Conservation (phyloP, 2,888 invertebrate species). For the Epinotia demarniana region DNA sequence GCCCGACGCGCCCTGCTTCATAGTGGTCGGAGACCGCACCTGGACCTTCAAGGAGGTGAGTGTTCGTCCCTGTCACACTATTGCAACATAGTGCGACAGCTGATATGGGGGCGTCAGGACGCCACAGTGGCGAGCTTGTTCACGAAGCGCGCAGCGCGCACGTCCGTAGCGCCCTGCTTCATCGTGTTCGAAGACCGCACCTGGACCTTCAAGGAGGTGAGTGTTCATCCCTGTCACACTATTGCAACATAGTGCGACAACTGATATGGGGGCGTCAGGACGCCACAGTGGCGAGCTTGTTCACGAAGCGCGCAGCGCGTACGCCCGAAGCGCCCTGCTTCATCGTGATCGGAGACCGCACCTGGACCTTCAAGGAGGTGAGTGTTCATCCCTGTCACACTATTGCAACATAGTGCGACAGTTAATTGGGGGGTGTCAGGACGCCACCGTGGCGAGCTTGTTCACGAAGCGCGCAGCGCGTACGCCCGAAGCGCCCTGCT, state of each 20-base stretch:
- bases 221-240: not conserved
- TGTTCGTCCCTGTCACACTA: not conserved
- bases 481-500: no score
- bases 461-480: no score
- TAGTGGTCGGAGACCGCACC: constrained; percentile 86
- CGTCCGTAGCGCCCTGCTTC: constrained; percentile 87
- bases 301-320: constrained; percentile 75
- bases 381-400: not conserved
- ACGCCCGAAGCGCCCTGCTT: constrained; percentile 87
- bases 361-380: constrained; percentile 89
- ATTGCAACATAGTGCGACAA: constrained; percentile 71
- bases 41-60: constrained; percentile 88
- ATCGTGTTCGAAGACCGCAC: constrained; percentile 86
- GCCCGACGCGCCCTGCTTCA: constrained; percentile 87
- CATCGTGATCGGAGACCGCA: constrained; percentile 86
- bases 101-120: constrained; percentile 82
- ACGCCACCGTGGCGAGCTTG: no score
- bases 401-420: no score
- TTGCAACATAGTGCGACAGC: constrained; percentile 76
- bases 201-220: constrained; percentile 88
- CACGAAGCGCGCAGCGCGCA: constrained; percentile 82
- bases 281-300: constrained; percentile 83
- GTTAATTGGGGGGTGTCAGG: no score
- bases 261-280: constrained; percentile 83
- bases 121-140: constrained; percentile 87